Base-by-base conservation (phyloP, 1,140 invertebrate genomes). In the Macrotrachela quadricornifera region DNA sequence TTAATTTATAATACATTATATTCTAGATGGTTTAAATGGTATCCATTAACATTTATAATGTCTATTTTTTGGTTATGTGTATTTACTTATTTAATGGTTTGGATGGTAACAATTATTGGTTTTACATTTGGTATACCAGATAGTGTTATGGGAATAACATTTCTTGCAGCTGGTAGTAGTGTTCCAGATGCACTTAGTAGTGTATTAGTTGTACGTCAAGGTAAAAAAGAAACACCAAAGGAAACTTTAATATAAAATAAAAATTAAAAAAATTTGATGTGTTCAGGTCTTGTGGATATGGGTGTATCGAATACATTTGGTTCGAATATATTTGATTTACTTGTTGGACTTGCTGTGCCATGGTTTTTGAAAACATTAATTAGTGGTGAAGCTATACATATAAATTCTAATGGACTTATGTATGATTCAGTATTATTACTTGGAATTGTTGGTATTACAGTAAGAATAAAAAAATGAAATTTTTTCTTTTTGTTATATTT, bases 281-380 rank as follows among this genome's bases (percentile, higher is more conserved):
- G 3, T 30, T 30, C 8, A 30, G 21, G 21, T 43, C 66, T 67
- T 37, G 75, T 90, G 18, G 91, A 96, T 71, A 97, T 96, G 91
- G 91, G 91, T 53, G 88, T 97, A 45, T 94, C 88, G 49, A 94
- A 87, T 62, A 94, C 88, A 18, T 85, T 97, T 58, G 91, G 91
- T 59, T 92, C 86, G 71, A 97, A 97, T 74, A 90, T 96, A 63
- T 96, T 97, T 71, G 91, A 97, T 74, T 86, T 97, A 63, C 85
- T 95, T 49, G 78, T 96, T 54, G 94, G 88, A 64, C 77, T 95
- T 43, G 88, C 87, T 50, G 74, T 95, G 60, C 88, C 88, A 15
- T 95, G 88, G 88, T 91, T 92, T 68, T 78, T 92, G 48, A 82
- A 88, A 70, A 90, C 85, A 17, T 80, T 80, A 82, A 57, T 76